Conservation (phyloP, 2,113 vertebrate genomes). For the Leuciscus idus region DNA sequence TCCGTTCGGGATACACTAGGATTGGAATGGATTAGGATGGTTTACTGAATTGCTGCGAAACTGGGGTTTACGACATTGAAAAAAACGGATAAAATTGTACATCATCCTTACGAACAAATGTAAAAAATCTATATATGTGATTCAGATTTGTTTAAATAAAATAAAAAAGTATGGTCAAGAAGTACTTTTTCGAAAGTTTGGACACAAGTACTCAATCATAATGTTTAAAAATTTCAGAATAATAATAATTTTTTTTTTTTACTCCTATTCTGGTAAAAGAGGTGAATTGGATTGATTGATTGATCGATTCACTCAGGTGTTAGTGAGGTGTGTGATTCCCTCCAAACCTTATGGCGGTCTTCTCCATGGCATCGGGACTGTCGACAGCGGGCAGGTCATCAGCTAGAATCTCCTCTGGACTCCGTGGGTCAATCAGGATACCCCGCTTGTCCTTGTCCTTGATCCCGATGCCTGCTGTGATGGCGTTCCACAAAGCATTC, state of each 20-base stretch:
- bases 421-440: constrained; percentile 77
- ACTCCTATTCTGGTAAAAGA: background rate
- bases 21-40: constrained; percentile 44
- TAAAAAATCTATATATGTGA: background rate
- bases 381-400: constrained; percentile 83
- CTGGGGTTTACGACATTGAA: background rate
- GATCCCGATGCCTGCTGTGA: constrained; percentile 72
- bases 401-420: constrained; percentile 86
- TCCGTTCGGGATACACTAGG: constrained; percentile 23
- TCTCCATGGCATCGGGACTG: constrained; percentile 84
- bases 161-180: background rate
- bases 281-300: background rate
- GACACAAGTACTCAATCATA: too few species aligned
- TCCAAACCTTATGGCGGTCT: constrained; percentile 89
- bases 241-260: too few species aligned
- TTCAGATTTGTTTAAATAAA: background rate
- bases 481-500: constrained; percentile 84
- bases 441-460: constrained; percentile 78
- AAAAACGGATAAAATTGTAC: background rate
- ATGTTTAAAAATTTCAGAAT: too few species aligned
- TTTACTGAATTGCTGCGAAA: constrained; percentile 1
- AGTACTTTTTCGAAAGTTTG: background rate
- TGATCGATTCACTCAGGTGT: background rate
- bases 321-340: background rate
- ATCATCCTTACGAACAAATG: background rate